These are phyloP conservation scores for Oncorhynchus gorbuscha DNA, from an alignment of 2,113 vertebrate genomes.

Conservation along the genomic window DNA sequence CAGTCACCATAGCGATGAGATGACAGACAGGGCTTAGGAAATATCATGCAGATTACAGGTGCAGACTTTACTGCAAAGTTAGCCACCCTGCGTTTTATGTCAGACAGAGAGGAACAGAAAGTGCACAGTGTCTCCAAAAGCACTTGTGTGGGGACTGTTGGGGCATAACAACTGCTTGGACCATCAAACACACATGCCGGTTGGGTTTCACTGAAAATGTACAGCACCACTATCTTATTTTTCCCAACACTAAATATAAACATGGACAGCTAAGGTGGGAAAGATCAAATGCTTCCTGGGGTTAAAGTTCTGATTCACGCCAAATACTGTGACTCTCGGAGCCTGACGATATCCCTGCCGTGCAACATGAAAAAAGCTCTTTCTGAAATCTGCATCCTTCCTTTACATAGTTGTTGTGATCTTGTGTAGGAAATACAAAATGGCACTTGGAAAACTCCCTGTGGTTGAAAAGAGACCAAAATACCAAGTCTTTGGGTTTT, in stretches of 20 bases:
- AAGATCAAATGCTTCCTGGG: slow-evolving; percentile 50
- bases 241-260: slow-evolving; percentile 69
- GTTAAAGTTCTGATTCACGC: slow-evolving; percentile 61
- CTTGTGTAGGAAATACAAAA: not conserved
- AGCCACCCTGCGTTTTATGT: not conserved
- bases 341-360: slow-evolving; percentile 26
- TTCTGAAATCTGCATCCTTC: not conserved
- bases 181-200: slow-evolving; percentile 34
- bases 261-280: slow-evolving; percentile 66
- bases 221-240: slow-evolving; percentile 50
- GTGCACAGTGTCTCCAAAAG: slow-evolving; percentile 9
- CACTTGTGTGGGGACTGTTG: slow-evolving; percentile 23
- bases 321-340: slow-evolving; percentile 19
- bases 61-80: slow-evolving; percentile 26
- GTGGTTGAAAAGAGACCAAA: not conserved
- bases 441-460: not conserved
- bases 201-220: slow-evolving; percentile 50
- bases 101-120: slow-evolving; percentile 2
- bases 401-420: not conserved
- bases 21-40: slow-evolving; percentile 36
- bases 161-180: slow-evolving; percentile 10
- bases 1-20: not conserved
- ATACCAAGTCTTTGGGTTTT: not conserved
- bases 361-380: not conserved
- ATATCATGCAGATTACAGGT: slow-evolving; percentile 11